Conservation (phyloP, 2,888 invertebrate genomes). For the Apamea anceps region DNA sequence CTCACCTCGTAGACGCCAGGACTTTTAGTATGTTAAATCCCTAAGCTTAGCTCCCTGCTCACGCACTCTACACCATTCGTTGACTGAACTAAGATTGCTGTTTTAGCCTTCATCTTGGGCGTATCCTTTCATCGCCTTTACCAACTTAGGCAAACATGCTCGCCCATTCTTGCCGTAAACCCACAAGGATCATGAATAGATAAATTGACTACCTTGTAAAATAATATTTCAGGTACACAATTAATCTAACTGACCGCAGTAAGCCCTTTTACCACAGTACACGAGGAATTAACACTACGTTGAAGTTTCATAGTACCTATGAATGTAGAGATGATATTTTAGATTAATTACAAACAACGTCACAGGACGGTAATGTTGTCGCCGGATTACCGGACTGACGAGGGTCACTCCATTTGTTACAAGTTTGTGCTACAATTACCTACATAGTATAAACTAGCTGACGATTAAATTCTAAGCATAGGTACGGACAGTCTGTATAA, state of each 20-base stretch:
- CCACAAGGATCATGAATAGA: constrained; percentile 27
- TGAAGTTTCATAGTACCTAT: constrained; percentile 55
- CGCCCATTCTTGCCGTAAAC: background rate
- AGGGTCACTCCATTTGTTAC: constrained; percentile 80
- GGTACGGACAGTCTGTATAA: constrained; percentile 4
- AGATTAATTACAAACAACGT: constrained; percentile 77
- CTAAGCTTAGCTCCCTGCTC: too few species aligned
- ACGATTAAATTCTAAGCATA: constrained; percentile 43
- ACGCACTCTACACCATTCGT: too few species aligned
- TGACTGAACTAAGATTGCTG: too few species aligned
- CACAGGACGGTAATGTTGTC: constrained; percentile 79
- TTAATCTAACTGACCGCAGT: constrained; percentile 59
- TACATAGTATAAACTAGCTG: constrained; percentile 49
- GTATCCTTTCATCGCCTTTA: background rate
- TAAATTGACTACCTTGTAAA: constrained; percentile 24
- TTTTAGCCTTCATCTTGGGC: background rate
- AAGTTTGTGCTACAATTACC: constrained; percentile 67
- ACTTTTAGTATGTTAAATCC: too few species aligned
- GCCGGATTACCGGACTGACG: constrained; percentile 77
- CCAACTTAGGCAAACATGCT: background rate
- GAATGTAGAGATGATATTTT: constrained; percentile 66
- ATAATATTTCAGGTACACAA: constrained; percentile 44
- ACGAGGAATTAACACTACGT: constrained; percentile 60
- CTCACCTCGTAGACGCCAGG: too few species aligned
- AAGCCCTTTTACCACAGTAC: constrained; percentile 40